Base-by-base conservation (phyloP, 2,888 invertebrate species). In the Hirtodrosophila confusa region DNA sequence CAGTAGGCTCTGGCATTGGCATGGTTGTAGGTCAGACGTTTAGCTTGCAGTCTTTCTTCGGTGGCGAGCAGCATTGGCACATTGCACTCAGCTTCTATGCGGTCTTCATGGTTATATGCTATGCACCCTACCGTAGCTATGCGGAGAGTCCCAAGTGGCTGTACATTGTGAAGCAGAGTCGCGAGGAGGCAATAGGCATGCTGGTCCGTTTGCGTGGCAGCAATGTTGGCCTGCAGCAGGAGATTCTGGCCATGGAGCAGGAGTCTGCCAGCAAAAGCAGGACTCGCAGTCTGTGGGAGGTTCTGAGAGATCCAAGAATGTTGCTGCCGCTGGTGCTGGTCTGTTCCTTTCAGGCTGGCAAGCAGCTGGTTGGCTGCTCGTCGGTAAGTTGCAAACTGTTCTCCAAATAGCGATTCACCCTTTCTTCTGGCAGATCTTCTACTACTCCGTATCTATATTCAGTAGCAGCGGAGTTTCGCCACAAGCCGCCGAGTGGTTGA, bases 111-210 rank as follows among this genome's bases (percentile, higher is more conserved):
- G 89, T 95, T 53, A 84, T 95, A 12, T 94, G 95, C 54, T 89
- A 94, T 51, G 86, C 94, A 27, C 92, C 94, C 10, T 91, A 96
- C 43, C 93, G 93, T 7, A 92, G 93, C 56, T 93, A 97, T 89
- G 97, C 97, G 0, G 98, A 98, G 91, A 97, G 97, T 91, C 98
- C 98, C 2, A 96, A 97, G 89, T 97, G 95, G 92, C 92, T 97
- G 62, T 95, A 93, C 80, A 93, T 96, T 49, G 93, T 96, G 50
- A 94, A 93, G 87, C 93, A 93, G 58, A 91, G 95, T 66, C 94
- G 94, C 72, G 93, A 93, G 48, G 92, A 91, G 77, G 96, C 96
- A 49, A 90, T 90, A 89, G 57, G 87, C 94, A 96, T 93, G 90
- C 90, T 95, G 45, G 92, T 93, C 69, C 93, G 94, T 7, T 92